Evolutionary conservation across 2,113 vertebrate genomes (phyloP), one percentile per base, ranked within the genome.

Genomic region (Platichthys flesus): DNA sequence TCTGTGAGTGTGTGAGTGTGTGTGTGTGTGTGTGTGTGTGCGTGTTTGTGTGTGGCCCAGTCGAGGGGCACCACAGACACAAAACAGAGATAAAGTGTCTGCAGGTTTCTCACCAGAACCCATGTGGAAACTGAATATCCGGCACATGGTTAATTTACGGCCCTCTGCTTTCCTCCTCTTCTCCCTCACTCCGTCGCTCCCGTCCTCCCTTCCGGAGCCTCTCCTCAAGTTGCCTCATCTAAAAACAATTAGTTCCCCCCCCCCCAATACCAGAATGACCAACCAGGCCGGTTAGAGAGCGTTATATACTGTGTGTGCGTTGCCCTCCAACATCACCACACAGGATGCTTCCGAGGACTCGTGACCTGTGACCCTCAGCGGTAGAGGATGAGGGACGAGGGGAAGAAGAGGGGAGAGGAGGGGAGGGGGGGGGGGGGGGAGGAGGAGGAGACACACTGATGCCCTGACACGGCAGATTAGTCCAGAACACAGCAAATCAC

Each of bases 241-340:
- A 90, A 88, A 93, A 93, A 93, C 92, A 93, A 93, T 93, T 93
- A 93, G 90, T 91, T 89, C 86, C 89, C 71, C 42, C 42, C 35
- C 35, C 42, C 35, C 35, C 31, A 5, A 1, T 56, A 78, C 73
- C 81, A 66, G 74, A 67, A 58, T 14, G 60, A 70, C 69, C 67
- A 57, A 79, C 69, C 85, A 42, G 47, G 51, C 60, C 28, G 69
- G 63, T 74, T 77, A 35, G 40, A 65, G 49, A 77, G 70, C 60
- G 81, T 58, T 62, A 18, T 49, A 28, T 73, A 70, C 35, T 51
- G 49, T 71, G 65, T 80, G 76, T 72, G 64, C 89, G 60, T 82
- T 73, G 85, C 73, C 73, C 88, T 66, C 79, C 74, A 76, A 85
- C 83, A 80, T 78, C 81, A 57, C 92, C 87, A 71, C 91, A 90